Evolutionary conservation across 2,113 vertebrate genomes (phyloP).

Genomic region (Dinomys branickii): DNA sequence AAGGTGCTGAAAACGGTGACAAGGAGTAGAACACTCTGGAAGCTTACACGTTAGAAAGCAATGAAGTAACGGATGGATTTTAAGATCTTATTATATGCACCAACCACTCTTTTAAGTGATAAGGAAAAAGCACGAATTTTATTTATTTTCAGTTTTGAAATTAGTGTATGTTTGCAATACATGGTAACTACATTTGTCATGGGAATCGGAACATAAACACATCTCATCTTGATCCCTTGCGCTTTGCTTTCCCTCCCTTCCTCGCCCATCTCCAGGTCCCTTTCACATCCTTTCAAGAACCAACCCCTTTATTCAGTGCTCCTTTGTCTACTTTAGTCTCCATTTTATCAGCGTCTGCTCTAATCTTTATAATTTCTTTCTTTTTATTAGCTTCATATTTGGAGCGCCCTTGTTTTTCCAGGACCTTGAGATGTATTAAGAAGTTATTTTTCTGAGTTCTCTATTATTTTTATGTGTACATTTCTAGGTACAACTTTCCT

Average conservation of each 20-base stretch:
- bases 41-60: neutral
- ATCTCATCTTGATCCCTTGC: neutral
- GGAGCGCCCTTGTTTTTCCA: neutral
- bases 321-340: neutral
- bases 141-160: neutral
- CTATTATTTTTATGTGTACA: neutral
- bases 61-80: neutral
- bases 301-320: neutral
- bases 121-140: neutral
- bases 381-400: neutral
- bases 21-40: neutral
- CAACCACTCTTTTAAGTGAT: neutral
- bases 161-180: neutral
- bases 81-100: neutral
- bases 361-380: neutral
- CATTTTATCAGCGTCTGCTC: neutral
- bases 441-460: neutral
- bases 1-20: neutral
- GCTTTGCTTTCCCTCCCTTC: neutral
- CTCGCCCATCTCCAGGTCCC: neutral
- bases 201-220: neutral
- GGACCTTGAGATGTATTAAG: neutral
- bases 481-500: neutral
- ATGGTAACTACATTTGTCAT: neutral
- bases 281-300: neutral